A percentile compares a stretch with the other conserved stretches of the same genome.
Evolutionary conservation across 2,797 vertebrate species (phyloP).

Genomic region (Rhinatrema bivittatum): DNA sequence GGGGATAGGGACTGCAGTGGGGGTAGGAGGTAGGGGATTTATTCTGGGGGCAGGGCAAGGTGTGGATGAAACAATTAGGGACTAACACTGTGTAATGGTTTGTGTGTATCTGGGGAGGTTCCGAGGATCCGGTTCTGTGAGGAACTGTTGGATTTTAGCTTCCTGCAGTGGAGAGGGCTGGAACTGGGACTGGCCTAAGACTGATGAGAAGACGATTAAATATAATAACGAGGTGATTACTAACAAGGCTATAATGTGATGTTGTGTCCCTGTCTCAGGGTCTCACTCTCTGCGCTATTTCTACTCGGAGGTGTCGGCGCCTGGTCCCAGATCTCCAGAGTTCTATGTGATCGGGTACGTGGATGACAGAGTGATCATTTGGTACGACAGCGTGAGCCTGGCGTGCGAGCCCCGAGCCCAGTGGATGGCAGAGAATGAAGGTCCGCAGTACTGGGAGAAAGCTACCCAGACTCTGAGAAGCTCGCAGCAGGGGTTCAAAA

Average conservation of each 20-base stretch:
- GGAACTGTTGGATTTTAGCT: too few species aligned
- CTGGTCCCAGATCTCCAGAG: constrained; percentile 10
- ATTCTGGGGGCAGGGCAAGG: too few species aligned
- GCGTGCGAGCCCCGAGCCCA: background rate
- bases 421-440: constrained; percentile 1
- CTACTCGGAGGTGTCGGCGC: constrained; percentile 21
- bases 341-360: constrained; percentile 29
- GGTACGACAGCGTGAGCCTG: constrained; percentile 24
- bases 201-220: too few species aligned
- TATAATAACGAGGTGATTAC: background rate
- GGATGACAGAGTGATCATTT: constrained; percentile 24
- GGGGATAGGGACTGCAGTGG: too few species aligned
- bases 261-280: constrained; percentile 6
- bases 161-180: too few species aligned
- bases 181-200: too few species aligned
- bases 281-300: constrained; percentile 24
- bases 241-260: too few species aligned
- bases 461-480: constrained; percentile 27
- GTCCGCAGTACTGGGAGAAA: constrained; percentile 15
- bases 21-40: too few species aligned
- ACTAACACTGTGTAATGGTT: too few species aligned
- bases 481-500: constrained; percentile 29
- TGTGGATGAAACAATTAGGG: too few species aligned
- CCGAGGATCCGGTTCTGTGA: too few species aligned
- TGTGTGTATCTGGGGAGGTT: too few species aligned